Conservation (phyloP, 2,797 vertebrate genomes). For the Hyperoplus lanceolatus region DNA sequence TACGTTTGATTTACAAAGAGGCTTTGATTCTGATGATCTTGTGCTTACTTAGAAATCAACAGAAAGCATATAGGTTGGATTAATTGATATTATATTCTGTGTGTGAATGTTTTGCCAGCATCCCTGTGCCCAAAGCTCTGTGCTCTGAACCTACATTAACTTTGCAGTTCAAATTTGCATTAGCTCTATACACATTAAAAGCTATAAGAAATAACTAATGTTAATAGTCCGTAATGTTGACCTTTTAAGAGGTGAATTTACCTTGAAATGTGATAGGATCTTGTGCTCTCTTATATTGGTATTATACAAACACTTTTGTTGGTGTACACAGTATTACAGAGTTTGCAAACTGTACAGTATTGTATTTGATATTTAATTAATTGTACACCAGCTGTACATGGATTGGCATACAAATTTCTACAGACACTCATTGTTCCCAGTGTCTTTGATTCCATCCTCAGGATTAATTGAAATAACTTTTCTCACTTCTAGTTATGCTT, state of each 20-base stretch:
- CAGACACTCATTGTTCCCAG: no score
- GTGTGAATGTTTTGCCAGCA: slow-evolving; percentile 27
- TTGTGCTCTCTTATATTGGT: background rate
- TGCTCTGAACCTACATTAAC: slow-evolving; percentile 13
- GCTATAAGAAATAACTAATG: slow-evolving; percentile 5
- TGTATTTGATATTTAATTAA: no score
- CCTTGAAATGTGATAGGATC: background rate
- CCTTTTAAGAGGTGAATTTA: background rate
- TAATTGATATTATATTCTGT: slow-evolving; percentile 27
- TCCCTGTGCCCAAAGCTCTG: slow-evolving; percentile 35
- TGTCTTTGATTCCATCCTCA: no score
- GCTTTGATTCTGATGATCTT: slow-evolving; percentile 46
- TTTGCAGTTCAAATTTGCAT: slow-evolving; percentile 12
- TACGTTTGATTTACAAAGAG: slow-evolving; percentile 49
- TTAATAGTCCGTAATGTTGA: background rate
- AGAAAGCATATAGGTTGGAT: slow-evolving; percentile 11
- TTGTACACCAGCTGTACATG: no score
- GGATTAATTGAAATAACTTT: background rate
- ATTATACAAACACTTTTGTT: background rate
- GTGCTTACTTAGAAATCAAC: slow-evolving; percentile 42
- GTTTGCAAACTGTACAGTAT: no score
- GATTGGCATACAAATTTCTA: no score
- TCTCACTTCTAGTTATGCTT: background rate
- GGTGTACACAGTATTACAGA: no score
- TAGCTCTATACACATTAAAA: slow-evolving; percentile 1